Evolutionary conservation across 2,888 invertebrate genomes (phyloP).

Genomic region (Seladonia tumulorum): DNA sequence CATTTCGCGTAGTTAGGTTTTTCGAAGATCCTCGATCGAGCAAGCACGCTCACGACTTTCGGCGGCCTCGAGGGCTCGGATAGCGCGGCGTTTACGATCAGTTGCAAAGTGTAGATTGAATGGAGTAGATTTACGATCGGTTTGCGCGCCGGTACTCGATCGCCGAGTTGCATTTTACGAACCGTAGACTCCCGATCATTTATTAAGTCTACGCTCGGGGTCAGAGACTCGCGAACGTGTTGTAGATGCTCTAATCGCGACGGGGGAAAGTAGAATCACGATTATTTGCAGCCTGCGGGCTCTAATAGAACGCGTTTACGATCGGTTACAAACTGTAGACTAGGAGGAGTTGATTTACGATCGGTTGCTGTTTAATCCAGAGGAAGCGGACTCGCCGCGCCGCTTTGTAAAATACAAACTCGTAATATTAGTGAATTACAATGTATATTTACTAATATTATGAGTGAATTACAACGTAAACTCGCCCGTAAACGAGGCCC

Average conservation of each 20-base stretch:
- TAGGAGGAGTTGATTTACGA: not conserved
- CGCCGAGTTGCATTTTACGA: constrained; percentile 2
- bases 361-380: constrained; percentile 1
- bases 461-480: constrained; percentile 4
- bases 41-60: not conserved
- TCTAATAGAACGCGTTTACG: not conserved
- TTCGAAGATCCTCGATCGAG: not conserved
- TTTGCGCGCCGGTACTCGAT: not conserved
- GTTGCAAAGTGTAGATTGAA: not conserved
- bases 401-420: not conserved
- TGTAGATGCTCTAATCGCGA: constrained; percentile 5
- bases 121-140: constrained; percentile 6
- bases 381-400: not conserved
- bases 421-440: constrained; percentile 11
- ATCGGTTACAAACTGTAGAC: not conserved
- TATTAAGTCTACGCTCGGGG: constrained; percentile 11
- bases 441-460: constrained; percentile 9
- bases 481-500: not conserved
- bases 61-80: not conserved
- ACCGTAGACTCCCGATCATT: not conserved
- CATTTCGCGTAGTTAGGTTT: not conserved
- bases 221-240: constrained; percentile 10
- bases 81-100: not conserved
- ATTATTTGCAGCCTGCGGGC: not conserved
- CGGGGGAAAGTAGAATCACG: not conserved